A percentile compares a stretch with the other conserved stretches of the same genome.
Conservation (phyloP, 2,113 vertebrate species). For the Dolichotis patagonum region DNA sequence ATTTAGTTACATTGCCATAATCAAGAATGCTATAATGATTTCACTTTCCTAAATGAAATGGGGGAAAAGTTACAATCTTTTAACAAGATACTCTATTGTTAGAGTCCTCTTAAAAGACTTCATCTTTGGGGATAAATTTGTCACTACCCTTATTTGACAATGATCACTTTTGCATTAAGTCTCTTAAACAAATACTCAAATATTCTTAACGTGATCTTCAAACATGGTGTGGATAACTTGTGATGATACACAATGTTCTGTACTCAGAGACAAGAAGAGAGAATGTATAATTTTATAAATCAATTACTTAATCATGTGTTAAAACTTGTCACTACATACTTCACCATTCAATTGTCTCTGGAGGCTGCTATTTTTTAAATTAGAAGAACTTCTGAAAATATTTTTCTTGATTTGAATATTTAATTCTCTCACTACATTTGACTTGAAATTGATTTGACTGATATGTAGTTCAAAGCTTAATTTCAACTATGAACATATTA, state of each 20-base stretch:
- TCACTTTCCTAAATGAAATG: slow-evolving; percentile 73
- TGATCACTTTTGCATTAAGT: neutral
- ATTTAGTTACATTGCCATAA: slow-evolving; percentile 56
- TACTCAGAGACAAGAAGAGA: neutral
- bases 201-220: neutral
- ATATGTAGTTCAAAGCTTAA: neutral
- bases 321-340: neutral
- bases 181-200: slow-evolving; percentile 41
- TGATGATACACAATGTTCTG: neutral
- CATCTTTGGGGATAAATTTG: neutral
- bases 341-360: neutral
- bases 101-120: neutral
- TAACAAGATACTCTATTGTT: slow-evolving; percentile 1
- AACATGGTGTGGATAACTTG: neutral
- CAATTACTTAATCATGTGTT: neutral
- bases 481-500: neutral
- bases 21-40: slow-evolving; percentile 69
- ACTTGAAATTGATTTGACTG: neutral
- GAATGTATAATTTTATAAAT: slow-evolving; percentile 7
- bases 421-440: neutral
- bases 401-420: slow-evolving; percentile 18
- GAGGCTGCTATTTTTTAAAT: neutral
- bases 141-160: neutral
- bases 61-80: slow-evolving; percentile 29
- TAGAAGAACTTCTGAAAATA: neutral